Evolutionary conservation across 2,113 vertebrate species (phyloP).

Genomic region (Cynocephalus volans): DNA sequence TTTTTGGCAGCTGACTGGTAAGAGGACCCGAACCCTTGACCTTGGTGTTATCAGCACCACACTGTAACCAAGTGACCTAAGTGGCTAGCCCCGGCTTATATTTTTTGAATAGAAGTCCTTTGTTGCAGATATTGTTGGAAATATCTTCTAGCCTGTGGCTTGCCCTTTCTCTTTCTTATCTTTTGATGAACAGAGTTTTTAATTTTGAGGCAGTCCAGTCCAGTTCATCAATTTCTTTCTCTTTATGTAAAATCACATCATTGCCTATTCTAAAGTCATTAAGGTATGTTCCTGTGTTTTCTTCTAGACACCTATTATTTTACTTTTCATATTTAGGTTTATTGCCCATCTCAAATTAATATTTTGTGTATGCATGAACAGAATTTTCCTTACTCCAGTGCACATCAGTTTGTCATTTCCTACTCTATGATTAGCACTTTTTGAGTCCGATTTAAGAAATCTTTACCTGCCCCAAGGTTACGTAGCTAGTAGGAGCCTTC

Average conservation of each 20-base stretch:
- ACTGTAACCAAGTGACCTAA: too few relatives aligned
- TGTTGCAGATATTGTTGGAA: neutral
- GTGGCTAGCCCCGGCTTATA: too few relatives aligned
- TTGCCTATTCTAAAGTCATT: neutral
- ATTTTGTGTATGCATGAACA: neutral
- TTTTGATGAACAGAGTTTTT: constrained; percentile 17
- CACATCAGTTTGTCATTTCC: neutral
- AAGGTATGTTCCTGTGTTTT: neutral
- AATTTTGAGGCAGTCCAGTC: constrained; percentile 12
- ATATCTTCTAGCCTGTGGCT: neutral
- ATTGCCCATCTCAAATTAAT: neutral
- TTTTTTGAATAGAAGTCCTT: neutral
- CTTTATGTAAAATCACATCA: neutral
- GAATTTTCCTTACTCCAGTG: neutral
- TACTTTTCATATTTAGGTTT: neutral
- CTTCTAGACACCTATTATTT: neutral
- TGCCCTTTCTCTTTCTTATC: neutral
- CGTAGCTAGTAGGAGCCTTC: neutral
- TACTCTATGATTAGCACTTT: neutral
- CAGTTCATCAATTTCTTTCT: neutral
- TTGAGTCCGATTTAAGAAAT: neutral
- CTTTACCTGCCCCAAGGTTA: neutral
- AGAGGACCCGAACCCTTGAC: too few relatives aligned
- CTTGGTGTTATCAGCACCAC: too few relatives aligned
- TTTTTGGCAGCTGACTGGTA: too few relatives aligned